These are phyloP conservation scores for Lithophane ornitopus DNA, from an alignment of 2,888 invertebrate species.

Conservation along the genomic window DNA sequence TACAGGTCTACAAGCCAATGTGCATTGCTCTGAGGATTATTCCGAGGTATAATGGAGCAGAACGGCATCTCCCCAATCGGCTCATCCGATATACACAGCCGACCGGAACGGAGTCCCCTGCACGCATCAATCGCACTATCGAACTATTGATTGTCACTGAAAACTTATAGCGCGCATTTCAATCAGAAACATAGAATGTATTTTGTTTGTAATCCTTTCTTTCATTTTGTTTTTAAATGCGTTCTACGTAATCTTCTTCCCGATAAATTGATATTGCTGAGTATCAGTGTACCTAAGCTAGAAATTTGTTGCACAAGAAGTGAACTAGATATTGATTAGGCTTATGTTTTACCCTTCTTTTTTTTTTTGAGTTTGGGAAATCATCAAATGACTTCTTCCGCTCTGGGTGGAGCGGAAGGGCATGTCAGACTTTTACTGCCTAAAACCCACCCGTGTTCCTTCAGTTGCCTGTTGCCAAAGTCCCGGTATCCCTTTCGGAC, in stretches of 20 bases:
- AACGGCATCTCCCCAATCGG: constrained; percentile 84
- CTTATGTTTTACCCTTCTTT: neutral
- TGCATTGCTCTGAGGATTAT: constrained; percentile 78
- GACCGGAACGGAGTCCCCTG: constrained; percentile 86
- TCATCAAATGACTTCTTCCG: too few relatives aligned
- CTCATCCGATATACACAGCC: constrained; percentile 87
- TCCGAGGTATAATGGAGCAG: constrained; percentile 86
- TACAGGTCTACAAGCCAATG: constrained; percentile 54
- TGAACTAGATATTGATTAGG: neutral
- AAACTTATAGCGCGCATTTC: constrained; percentile 76
- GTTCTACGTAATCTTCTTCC: too few relatives aligned
- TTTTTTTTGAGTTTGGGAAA: too few relatives aligned
- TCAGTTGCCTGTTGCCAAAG: too few relatives aligned
- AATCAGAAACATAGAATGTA: constrained; percentile 63
- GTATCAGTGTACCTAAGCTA: neutral
- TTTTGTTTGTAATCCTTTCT: constrained; percentile 18
- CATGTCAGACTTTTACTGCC: too few relatives aligned
- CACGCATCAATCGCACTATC: constrained; percentile 85
- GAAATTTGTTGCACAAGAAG: neutral
- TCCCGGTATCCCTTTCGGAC: too few relatives aligned
- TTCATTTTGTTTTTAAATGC: neutral
- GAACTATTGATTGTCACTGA: constrained; percentile 83
- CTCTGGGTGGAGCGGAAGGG: too few relatives aligned
- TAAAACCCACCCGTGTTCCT: too few relatives aligned
- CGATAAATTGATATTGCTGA: too few relatives aligned